Evolutionary conservation across 92 coral and sea anemone genomes (phyloP).

Genomic region (Siderastrea siderea): DNA sequence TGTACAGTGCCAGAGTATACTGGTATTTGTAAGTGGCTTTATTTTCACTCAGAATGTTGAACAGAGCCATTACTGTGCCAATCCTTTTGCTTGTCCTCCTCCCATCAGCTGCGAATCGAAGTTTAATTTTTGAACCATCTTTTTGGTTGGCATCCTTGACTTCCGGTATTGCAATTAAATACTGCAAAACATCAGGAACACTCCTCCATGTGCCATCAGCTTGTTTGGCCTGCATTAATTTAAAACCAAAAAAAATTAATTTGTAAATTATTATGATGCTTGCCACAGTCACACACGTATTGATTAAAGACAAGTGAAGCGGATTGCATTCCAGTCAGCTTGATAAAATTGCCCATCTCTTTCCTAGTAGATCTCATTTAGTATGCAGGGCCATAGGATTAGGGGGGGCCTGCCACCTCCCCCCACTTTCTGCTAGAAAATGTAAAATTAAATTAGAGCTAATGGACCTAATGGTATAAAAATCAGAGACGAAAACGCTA

Average conservation of each 20-base stretch:
- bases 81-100: slow-evolving; percentile 22
- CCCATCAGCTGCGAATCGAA: slow-evolving; percentile 46
- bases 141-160: slow-evolving; percentile 3
- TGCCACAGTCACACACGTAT: slow-evolving; percentile 1
- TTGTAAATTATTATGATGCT: background rate
- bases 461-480: too few species aligned
- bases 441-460: too few species aligned
- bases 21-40: slow-evolving; percentile 34
- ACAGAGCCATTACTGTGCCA: slow-evolving; percentile 51
- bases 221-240: slow-evolving; percentile 22
- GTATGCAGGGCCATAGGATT: too few species aligned
- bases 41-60: slow-evolving; percentile 27
- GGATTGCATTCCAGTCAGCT: too few species aligned
- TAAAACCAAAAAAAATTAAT: slow-evolving; percentile 10
- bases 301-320: background rate
- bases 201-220: slow-evolving; percentile 10
- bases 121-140: slow-evolving; percentile 26
- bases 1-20: slow-evolving; percentile 42
- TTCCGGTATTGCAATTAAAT: background rate
- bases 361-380: too few species aligned
- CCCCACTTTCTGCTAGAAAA: too few species aligned
- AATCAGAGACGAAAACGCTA: too few species aligned
- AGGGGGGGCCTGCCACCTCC: too few species aligned
- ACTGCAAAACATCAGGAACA: background rate
- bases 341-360: too few species aligned